A percentile compares a stretch with the other conserved stretches of the same genome.
phyloP scores from a whole-genome alignment of 2,113 vertebrate species.

The Xerus inauris region DNA sequence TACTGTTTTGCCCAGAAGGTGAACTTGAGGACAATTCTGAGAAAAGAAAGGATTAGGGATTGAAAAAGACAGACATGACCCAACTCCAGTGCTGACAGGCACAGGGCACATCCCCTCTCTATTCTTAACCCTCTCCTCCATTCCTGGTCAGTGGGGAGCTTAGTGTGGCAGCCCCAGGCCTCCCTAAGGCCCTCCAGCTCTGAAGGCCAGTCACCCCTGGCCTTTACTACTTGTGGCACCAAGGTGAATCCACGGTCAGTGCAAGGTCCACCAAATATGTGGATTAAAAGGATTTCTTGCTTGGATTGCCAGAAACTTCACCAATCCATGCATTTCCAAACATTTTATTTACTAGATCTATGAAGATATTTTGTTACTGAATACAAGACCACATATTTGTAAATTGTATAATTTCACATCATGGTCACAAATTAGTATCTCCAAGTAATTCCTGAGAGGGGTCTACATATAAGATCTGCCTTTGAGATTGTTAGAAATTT shows the following conservation, averaged over 20 bases:
- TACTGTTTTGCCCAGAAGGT: background rate
- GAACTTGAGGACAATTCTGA: background rate
- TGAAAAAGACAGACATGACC: background rate
- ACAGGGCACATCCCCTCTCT: background rate
- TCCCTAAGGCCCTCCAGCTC: no score
- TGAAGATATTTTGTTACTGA: background rate
- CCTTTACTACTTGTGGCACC: background rate
- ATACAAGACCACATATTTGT: background rate
- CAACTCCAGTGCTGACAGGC: background rate
- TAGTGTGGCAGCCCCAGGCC: no score
- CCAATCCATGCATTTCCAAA: background rate
- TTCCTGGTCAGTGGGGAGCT: fast-evolving
- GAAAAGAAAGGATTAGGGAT: background rate
- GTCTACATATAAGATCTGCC: background rate
- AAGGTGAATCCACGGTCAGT: background rate
- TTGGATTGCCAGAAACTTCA: background rate
- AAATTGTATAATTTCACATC: background rate
- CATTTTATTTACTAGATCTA: background rate
- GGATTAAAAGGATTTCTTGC: background rate
- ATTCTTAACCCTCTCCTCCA: no score
- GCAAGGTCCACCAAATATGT: background rate
- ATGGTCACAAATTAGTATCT: background rate
- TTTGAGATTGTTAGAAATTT: background rate
- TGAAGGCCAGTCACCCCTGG: background rate
- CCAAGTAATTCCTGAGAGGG: background rate